Percentiles rank a stretch among this genome's conserved stretches.
Evolutionary conservation across 2,888 invertebrate genomes (phyloP).

Genomic region (Eustalomyia histrio): DNA sequence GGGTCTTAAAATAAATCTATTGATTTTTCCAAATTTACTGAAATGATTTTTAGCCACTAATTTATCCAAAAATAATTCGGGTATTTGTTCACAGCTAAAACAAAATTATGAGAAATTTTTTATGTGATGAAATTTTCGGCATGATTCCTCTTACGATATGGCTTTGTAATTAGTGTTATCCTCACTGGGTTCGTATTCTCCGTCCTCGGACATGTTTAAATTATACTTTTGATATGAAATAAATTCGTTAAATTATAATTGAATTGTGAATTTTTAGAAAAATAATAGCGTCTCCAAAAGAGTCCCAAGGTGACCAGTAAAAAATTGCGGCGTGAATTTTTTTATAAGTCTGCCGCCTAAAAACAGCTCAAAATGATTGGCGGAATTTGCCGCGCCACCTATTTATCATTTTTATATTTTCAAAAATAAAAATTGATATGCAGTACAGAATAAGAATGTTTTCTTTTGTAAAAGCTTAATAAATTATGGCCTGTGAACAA

Average conservation of each 20-base stretch:
- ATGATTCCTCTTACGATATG: slow-evolving; percentile 68
- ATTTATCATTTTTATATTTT: too few relatives aligned
- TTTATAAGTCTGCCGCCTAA: too few relatives aligned
- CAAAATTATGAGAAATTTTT: not conserved
- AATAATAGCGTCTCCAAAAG: not conserved
- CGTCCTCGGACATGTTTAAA: slow-evolving; percentile 57
- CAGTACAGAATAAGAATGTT: too few relatives aligned
- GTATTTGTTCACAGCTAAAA: slow-evolving; percentile 84
- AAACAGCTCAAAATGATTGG: too few relatives aligned
- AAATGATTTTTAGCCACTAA: slow-evolving; percentile 84
- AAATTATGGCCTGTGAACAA: too few relatives aligned
- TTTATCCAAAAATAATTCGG: slow-evolving; percentile 83
- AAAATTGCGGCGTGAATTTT: too few relatives aligned
- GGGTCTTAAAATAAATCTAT: slow-evolving; percentile 83
- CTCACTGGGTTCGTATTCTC: slow-evolving; percentile 56
- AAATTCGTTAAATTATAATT: slow-evolving; percentile 2
- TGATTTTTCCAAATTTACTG: slow-evolving; percentile 85
- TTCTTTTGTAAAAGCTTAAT: too few relatives aligned
- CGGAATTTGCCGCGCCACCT: too few relatives aligned
- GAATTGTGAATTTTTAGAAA: not conserved
- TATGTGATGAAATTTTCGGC: not conserved
- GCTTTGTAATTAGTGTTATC: slow-evolving; percentile 72
- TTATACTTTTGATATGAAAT: slow-evolving; percentile 12
- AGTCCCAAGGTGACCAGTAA: too few relatives aligned
- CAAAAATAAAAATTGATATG: too few relatives aligned